Percentiles rank a stretch among this genome's conserved stretches.
These are phyloP conservation scores for Muscicapa adusta DNA, from an alignment of 2,113 vertebrate species.

Conservation along the genomic window DNA sequence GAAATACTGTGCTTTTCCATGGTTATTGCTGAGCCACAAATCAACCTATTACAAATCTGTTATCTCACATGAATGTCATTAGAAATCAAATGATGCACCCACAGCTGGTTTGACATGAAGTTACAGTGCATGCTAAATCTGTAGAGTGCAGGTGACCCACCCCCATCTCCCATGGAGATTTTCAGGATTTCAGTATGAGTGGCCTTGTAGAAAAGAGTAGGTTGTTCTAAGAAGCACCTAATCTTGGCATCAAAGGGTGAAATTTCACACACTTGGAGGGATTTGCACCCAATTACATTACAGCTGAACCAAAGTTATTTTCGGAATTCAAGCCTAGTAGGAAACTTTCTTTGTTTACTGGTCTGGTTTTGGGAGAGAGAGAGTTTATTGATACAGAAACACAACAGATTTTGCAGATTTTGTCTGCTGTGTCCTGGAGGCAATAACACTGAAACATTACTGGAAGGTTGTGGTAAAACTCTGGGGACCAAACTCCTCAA, in stretches of 20 bases:
- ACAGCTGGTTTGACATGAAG: not conserved
- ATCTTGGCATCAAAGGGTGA: not conserved
- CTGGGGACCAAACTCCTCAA: not conserved
- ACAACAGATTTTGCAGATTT: not conserved
- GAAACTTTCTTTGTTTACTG: not conserved
- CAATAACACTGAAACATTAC: not conserved
- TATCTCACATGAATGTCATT: not conserved
- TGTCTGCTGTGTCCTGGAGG: not conserved
- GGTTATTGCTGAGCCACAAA: not conserved
- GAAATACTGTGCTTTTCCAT: not conserved
- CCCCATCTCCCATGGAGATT: not conserved
- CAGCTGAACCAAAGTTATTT: not conserved
- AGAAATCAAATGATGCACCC: not conserved
- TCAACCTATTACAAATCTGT: not conserved
- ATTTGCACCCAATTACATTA: not conserved
- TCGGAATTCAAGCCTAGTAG: not conserved
- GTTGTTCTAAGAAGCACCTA: not conserved
- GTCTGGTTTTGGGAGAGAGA: not conserved
- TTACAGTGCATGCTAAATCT: accelerated
- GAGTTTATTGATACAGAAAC: not conserved
- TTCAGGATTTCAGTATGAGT: not conserved
- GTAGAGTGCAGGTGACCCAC: not conserved
- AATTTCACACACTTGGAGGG: not conserved
- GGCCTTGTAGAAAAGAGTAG: not conserved
- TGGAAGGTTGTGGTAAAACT: not conserved